Evolutionary conservation across 2,797 vertebrate genomes (phyloP), one percentile per base, ranked within the genome.

Genomic region (Sebastiscus albofasciatus): DNA sequence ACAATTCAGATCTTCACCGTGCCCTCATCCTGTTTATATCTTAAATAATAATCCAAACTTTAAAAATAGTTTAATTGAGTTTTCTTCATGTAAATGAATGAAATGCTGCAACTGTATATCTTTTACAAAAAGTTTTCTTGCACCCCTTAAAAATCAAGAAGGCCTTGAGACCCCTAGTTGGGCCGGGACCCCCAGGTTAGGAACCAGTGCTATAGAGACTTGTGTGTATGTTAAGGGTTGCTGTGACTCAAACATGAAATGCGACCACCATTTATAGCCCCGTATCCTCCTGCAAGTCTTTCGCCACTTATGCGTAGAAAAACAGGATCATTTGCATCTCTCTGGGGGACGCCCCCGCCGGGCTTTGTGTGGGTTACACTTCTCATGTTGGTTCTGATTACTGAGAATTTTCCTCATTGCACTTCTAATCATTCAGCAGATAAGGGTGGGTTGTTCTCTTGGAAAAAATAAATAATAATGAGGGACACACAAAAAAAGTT

Each of bases 401-500:
- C 79, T 67, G 79, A 83, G 66, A 42, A 27, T 33, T 55, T 72
- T 87, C 86, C 83, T 83, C 79, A 91, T 86, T 91, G 90, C 86
- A 83, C 77, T 92, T 91, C 78, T 93, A 93, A 94, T 94, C 91
- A 90, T 78, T 91, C 33, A 58, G 84, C 85, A 92, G 93, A 94
- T 92, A 90, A 92, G 91, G 61, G 39, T 52, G 67, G 84, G 84
- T 75, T 72, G 84, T 80, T 86, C 60, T 85, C 70, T 11, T 54
- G 75, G 5, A 49, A 67, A 27, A 72, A 72, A 84, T 77, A 22
- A 88, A 85, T 67, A 86, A 89, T 89, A 85, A 90, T 83, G 81
- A 86, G 81, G 20, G 14, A 82, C 64, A 71, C 31, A 65, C 64
- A 85, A 64, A 87, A 84, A 70, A 87, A 84, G 85, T 91, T 94